Evolutionary conservation across 2,888 invertebrate genomes (phyloP).

Genomic region (Dynastes grantii): DNA sequence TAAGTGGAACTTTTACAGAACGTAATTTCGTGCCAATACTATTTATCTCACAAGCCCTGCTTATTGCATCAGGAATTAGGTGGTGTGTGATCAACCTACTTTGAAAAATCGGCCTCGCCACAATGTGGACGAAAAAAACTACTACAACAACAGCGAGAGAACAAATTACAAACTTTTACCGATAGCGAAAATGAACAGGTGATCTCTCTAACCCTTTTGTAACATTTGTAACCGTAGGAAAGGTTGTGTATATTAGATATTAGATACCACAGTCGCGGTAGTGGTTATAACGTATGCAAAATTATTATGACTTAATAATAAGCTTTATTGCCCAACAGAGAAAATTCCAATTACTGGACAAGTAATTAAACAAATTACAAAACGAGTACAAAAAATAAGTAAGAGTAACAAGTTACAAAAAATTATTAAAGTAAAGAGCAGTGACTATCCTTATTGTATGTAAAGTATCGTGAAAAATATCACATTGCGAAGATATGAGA

Average conservation of each 20-base stretch:
- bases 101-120: constrained; percentile 24
- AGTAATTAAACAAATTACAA: too few species aligned
- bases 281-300: neutral
- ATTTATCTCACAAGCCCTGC: constrained; percentile 24
- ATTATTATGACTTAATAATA: neutral
- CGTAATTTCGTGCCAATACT: neutral
- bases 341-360: too few species aligned
- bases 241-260: neutral
- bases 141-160: neutral
- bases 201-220: neutral
- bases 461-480: too few species aligned
- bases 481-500: too few species aligned
- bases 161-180: constrained; percentile 31
- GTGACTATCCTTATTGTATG: too few species aligned
- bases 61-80: constrained; percentile 35
- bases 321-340: too few species aligned
- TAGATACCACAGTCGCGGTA: neutral
- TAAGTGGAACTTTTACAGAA: too few species aligned
- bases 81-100: constrained; percentile 16
- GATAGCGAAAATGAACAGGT: neutral
- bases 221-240: neutral
- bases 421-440: too few species aligned
- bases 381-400: too few species aligned
- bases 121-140: neutral
- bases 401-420: too few species aligned